Conservation (phyloP, 2,797 vertebrate species). For the Lacerta agilis region DNA sequence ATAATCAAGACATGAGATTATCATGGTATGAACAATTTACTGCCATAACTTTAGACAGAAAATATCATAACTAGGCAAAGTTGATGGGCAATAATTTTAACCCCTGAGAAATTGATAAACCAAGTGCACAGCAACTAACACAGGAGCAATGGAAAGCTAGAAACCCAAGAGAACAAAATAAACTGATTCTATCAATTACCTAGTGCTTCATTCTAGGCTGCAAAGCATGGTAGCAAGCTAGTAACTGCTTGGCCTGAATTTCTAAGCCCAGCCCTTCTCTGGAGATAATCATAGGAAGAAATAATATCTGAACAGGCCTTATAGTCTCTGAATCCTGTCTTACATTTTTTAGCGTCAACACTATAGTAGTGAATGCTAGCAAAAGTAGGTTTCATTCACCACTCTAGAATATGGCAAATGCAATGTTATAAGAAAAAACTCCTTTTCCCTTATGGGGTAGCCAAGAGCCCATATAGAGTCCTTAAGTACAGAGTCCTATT, state of each 20-base stretch:
- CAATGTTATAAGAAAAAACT: too few relatives aligned
- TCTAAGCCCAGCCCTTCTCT: background rate
- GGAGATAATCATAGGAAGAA: background rate
- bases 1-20: background rate
- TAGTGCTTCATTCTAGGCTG: background rate
- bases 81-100: background rate
- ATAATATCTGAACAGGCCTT: background rate
- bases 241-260: background rate
- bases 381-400: background rate
- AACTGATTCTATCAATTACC: background rate
- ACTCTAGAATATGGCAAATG: background rate
- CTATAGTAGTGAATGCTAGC: background rate
- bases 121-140: background rate
- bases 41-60: background rate
- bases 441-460: too few relatives aligned
- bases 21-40: background rate
- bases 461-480: too few relatives aligned
- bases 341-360: background rate
- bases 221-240: background rate
- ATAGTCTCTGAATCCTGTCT: background rate
- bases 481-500: too few relatives aligned
- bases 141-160: background rate
- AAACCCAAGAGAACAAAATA: background rate
- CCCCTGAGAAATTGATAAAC: background rate
- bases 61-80: background rate